A percentile compares a stretch with the other conserved stretches of the same genome.
phyloP scores from a whole-genome alignment of 1,140 invertebrate genomes.

The Bombus terrestris region DNA sequence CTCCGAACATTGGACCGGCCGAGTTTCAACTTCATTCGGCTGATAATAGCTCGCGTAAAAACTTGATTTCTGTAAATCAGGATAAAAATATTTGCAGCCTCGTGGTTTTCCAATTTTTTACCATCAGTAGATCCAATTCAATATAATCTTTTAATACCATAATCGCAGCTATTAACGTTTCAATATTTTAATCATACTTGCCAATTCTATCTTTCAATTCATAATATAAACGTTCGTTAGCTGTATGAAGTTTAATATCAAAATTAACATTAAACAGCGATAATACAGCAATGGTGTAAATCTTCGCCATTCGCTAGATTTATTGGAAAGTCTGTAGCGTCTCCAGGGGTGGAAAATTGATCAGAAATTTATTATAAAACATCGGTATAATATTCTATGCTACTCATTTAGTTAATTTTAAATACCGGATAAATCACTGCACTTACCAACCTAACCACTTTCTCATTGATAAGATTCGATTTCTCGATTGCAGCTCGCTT shows the following conservation, averaged over 20 bases:
- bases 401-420: not conserved
- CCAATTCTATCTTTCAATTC: not conserved
- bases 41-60: constrained; percentile 32
- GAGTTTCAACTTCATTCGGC: constrained; percentile 30
- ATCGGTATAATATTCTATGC: not conserved
- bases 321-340: too few relatives aligned
- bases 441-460: not conserved
- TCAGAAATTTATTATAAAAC: too few relatives aligned
- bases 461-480: not conserved
- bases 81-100: constrained; percentile 12
- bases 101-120: not conserved
- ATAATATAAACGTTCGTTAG: not conserved
- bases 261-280: not conserved
- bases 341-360: too few relatives aligned
- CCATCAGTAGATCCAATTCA: not conserved
- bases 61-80: constrained; percentile 25
- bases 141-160: not conserved
- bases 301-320: too few relatives aligned
- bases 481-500: not conserved
- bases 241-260: not conserved
- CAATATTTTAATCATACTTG: not conserved
- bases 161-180: not conserved
- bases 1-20: not conserved
- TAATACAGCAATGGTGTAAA: too few relatives aligned
- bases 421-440: not conserved